Evolutionary conservation across 1,140 invertebrate species (phyloP).

Genomic region (Pachyrhynchus sulphureomaculatus): DNA sequence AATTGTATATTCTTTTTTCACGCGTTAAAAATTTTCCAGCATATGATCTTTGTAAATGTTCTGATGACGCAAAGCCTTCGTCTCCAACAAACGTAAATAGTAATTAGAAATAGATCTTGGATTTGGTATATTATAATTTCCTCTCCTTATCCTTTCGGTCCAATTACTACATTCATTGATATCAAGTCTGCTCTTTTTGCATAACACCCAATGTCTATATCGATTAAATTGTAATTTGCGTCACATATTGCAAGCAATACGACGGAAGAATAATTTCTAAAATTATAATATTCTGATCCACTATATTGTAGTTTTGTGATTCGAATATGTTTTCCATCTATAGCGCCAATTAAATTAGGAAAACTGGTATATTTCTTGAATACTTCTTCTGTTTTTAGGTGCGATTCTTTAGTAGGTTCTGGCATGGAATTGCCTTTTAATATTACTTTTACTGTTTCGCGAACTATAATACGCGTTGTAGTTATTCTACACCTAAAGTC

Average conservation of each 20-base stretch:
- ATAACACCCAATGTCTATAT: slow-evolving; percentile 50
- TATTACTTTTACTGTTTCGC: neutral
- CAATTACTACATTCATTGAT: slow-evolving; percentile 42
- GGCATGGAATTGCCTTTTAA: too few species aligned
- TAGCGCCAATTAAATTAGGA: slow-evolving; percentile 46
- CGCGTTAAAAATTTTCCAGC: slow-evolving; percentile 41
- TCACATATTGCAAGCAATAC: slow-evolving; percentile 6
- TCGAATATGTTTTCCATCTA: slow-evolving; percentile 52
- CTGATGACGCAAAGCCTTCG: slow-evolving; percentile 48
- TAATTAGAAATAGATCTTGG: slow-evolving; percentile 36
- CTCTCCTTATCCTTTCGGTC: slow-evolving; percentile 34
- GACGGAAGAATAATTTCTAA: slow-evolving; percentile 44
- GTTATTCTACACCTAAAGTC: too few species aligned
- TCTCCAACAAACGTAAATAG: slow-evolving; percentile 42
- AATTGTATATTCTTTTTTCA: slow-evolving; percentile 53
- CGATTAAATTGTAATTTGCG: slow-evolving; percentile 11
- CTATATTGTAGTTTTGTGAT: slow-evolving; percentile 42
- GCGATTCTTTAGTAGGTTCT: too few species aligned
- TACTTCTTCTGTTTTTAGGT: too few species aligned
- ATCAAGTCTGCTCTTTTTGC: slow-evolving; percentile 49
- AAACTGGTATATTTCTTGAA: slow-evolving; percentile 45
- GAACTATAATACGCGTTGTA: too few species aligned
- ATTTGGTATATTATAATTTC: slow-evolving; percentile 34
- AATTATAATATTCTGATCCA: slow-evolving; percentile 47
- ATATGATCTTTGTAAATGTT: slow-evolving; percentile 49